Evolutionary conservation across 1,140 invertebrate genomes (phyloP).

Genomic region (Adelges cooleyi): DNA sequence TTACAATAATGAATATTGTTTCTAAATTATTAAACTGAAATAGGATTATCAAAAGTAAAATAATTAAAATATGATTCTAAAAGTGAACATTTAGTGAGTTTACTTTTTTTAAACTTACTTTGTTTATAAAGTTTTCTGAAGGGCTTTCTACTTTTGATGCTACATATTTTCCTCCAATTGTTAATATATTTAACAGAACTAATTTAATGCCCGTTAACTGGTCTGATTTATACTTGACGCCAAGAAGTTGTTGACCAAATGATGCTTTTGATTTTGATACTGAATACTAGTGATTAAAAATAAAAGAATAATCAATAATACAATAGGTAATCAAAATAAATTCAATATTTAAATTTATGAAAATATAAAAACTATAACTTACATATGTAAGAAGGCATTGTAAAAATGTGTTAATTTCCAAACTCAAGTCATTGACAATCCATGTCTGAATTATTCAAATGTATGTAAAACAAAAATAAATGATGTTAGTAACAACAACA

Average conservation of each 20-base stretch:
- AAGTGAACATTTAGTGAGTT: no score
- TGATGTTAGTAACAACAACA: no score
- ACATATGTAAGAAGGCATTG: slow-evolving; percentile 44
- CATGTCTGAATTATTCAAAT: slow-evolving; percentile 43
- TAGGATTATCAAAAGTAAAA: no score
- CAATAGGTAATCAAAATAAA: no score
- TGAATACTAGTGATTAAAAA: no score
- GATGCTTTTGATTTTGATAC: slow-evolving; percentile 43
- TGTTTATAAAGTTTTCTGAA: slow-evolving; percentile 7
- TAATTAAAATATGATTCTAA: no score
- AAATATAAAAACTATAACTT: not conserved
- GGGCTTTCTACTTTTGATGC: not conserved
- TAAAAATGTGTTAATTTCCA: slow-evolving; percentile 47
- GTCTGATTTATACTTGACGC: slow-evolving; percentile 44
- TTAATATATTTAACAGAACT: slow-evolving; percentile 1
- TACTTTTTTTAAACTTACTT: not conserved
- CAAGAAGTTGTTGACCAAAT: slow-evolving; percentile 51
- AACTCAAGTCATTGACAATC: slow-evolving; percentile 42
- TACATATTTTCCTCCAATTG: not conserved
- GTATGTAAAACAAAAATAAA: no score
- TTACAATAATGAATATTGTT: slow-evolving; percentile 43
- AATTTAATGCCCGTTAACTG: slow-evolving; percentile 15
- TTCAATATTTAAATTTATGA: not conserved
- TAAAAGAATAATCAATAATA: no score
- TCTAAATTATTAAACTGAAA: slow-evolving; percentile 22